Conservation (phyloP, 2,888 invertebrate species). For the Eubasilissa splendida region DNA sequence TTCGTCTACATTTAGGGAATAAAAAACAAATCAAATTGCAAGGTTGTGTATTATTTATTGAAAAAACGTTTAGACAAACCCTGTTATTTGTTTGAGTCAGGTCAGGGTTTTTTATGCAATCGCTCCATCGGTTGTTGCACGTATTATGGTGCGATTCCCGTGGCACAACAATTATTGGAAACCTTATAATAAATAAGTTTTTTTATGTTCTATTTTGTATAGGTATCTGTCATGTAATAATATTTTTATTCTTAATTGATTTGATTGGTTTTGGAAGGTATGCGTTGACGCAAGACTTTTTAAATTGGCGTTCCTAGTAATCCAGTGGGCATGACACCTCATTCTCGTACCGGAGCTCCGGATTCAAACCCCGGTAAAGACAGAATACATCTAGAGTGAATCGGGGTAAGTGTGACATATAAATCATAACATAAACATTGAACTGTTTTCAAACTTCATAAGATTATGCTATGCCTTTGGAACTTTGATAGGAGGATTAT, state of each 20-base stretch:
- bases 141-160: slow-evolving; percentile 39
- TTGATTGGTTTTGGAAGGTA: not conserved
- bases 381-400: too few relatives aligned
- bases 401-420: too few relatives aligned
- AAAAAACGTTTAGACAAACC: slow-evolving; percentile 46
- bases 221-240: not conserved
- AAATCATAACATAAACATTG: too few relatives aligned
- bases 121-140: slow-evolving; percentile 12
- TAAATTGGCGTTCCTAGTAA: too few relatives aligned
- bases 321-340: too few relatives aligned
- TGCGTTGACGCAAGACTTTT: too few relatives aligned
- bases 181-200: not conserved
- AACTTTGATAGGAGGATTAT: too few relatives aligned
- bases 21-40: slow-evolving; percentile 49
- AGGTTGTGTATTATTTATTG: slow-evolving; percentile 44
- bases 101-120: slow-evolving; percentile 47
- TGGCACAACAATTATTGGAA: not conserved
- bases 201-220: not conserved
- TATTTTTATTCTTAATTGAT: not conserved
- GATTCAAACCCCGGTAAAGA: too few relatives aligned
- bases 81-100: slow-evolving; percentile 54
- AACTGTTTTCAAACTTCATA: too few relatives aligned
- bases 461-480: too few relatives aligned
- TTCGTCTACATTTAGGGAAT: slow-evolving; percentile 24
- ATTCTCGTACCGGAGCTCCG: too few relatives aligned